Evolutionary conservation across 2,113 vertebrate genomes (phyloP), one percentile per base, ranked within the genome.

Genomic region (Zapus hudsonius): DNA sequence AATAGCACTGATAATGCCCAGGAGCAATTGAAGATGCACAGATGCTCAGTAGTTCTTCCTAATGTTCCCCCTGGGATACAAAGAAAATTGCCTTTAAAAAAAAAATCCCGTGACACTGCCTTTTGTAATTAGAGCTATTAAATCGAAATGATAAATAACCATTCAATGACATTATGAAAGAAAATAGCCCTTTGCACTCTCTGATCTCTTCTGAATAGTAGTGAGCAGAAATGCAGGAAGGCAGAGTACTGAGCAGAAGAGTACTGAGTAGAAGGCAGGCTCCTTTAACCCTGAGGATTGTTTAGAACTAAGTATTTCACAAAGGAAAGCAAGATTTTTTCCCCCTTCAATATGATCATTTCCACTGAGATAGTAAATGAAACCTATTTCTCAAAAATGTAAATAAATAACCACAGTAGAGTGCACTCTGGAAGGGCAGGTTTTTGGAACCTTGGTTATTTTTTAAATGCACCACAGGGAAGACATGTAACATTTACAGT

Each of bases 91-190:
- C 88, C 52, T 93, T 95, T 91, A 29, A 73, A 90, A 91, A 95
- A 92, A 95, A 87, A 82, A 73, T 89, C 89, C 94, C 44, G 0
- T 69, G 87, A 90, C 92, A 90, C 59, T 81, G 61, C 84, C 93
- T 90, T 90, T 95, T 97, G 93, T 96, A 97, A 97, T 95, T 95
- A 96, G 96, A 89, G 85, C 63, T 44, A 94, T 96, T 97, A 90
- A 89, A 87, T 87, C 3, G 7, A 96, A 94, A 95, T 95, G 93
- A 96, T 97, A 96, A 96, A 96, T 94, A 95, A 95, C 79, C 82
- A 40, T 76, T 87, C 75, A 40, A 1, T 92, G 79, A 27, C 70
- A 55, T 69, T 88, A 36, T 67, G 86, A 90, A 95, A 94, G 86
- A 94, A 95, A 95, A 94, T 75, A 86, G n/a, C 85, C 83, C 79